phyloP scores from a whole-genome alignment of 2,113 vertebrate species.

The Brachyhypopomus gauderio region DNA sequence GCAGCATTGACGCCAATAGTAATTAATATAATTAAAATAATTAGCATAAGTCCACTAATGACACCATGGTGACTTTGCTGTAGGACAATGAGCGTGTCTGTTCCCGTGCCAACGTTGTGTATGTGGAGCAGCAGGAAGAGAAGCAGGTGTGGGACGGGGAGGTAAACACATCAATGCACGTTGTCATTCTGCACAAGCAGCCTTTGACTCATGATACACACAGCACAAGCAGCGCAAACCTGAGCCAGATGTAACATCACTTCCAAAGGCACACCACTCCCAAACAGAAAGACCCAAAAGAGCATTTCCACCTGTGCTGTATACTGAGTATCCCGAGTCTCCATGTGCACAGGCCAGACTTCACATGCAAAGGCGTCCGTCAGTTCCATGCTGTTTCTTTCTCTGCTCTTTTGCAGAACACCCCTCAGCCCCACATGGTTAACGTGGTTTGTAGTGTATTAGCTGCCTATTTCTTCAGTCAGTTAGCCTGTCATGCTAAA shows the following conservation, averaged over 20 bases:
- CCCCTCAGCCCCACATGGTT: not conserved
- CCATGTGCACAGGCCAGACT: not conserved
- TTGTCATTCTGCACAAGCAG: not conserved
- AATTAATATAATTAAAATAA: not conserved
- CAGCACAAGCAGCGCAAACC: not conserved
- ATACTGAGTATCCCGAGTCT: not conserved
- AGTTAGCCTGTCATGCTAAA: conserved; percentile 2
- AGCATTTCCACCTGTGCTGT: not conserved
- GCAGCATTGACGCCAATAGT: not conserved
- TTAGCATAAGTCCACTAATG: conserved; percentile 28
- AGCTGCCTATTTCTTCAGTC: not conserved
- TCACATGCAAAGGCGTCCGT: not conserved
- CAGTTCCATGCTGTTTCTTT: not conserved
- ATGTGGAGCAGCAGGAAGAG: not conserved
- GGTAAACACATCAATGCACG: conserved; percentile 1
- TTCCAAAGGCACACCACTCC: too few species aligned
- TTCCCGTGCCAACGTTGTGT: not conserved
- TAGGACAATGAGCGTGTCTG: not conserved
- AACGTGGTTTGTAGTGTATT: not conserved
- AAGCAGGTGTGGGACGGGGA: not conserved
- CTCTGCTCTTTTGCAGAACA: not conserved
- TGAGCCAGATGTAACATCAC: not conserved
- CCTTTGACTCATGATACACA: not conserved
- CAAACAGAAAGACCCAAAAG: conserved; percentile 3
- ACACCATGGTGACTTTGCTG: conserved; percentile 38